A percentile compares a stretch with the other conserved stretches of the same genome.
These are phyloP conservation scores for Geopemphigus sp. DNA, from an alignment of 1,140 invertebrate species.

Conservation along the genomic window DNA sequence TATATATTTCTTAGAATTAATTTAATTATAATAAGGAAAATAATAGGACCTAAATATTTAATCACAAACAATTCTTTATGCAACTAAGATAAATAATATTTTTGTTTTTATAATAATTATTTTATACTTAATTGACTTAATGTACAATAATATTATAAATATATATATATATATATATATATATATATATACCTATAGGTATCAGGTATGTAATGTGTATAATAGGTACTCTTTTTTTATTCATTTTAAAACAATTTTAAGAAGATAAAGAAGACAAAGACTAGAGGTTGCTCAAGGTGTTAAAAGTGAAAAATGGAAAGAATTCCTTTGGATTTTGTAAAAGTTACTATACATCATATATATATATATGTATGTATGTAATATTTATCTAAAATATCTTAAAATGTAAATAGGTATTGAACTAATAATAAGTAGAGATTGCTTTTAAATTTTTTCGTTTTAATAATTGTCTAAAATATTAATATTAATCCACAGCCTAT, in stretches of 20 bases:
- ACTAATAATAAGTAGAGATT: slow-evolving; percentile 47
- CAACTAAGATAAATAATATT: slow-evolving; percentile 18
- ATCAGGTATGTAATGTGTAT: not conserved
- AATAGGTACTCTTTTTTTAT: not conserved
- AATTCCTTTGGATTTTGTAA: not conserved
- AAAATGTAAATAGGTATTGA: slow-evolving; percentile 44
- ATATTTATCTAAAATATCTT: slow-evolving; percentile 37
- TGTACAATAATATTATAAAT: slow-evolving; percentile 26
- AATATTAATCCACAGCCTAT: slow-evolving; percentile 43
- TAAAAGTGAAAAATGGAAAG: slow-evolving; percentile 14
- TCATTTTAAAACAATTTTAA: slow-evolving; percentile 2
- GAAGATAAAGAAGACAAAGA: slow-evolving; percentile 13
- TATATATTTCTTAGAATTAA: slow-evolving; percentile 41
- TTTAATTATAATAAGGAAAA: slow-evolving; percentile 35
- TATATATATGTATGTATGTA: no score
- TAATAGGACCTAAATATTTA: slow-evolving; percentile 20
- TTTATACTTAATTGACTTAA: slow-evolving; percentile 41
- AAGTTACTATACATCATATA: slow-evolving; percentile 1
- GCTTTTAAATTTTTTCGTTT: slow-evolving; percentile 22
- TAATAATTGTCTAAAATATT: slow-evolving; percentile 44
- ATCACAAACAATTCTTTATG: slow-evolving; percentile 9
- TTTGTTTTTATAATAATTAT: slow-evolving; percentile 11
- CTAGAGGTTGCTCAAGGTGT: slow-evolving; percentile 20
- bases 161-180: no score
- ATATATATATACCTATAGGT: no score